Evolutionary conservation across 2,888 invertebrate species (phyloP), one percentile per base, ranked within the genome.

Genomic region (Erebia aethiops): DNA sequence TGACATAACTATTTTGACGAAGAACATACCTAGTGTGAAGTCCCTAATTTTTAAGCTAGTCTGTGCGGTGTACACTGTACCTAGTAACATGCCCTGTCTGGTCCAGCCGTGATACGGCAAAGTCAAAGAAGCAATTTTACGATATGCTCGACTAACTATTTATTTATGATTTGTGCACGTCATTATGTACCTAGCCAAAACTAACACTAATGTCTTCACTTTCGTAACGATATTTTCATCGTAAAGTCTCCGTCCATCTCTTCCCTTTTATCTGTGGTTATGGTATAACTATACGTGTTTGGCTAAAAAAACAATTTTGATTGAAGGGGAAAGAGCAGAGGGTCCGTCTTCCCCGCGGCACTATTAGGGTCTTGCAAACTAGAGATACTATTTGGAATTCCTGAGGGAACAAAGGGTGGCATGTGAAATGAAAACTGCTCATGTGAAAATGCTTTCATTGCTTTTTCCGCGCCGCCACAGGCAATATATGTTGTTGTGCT

Each of bases 371-470:
- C 83, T 79, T 76, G 79, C 76, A 75, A 77, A 77, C 77, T 88
- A 87, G 86, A 90, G 89, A 90, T 90, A 90, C 86, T 86, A 85
- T 90, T 91, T 83, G 86, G 85, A 86, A 91, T 92, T 91, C 91
- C 92, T 88, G 74, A 81, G 92, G 91, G 92, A 87, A 84, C 82
- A 81, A 82, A 85, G 85, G 89, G 88, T 87, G 81, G 85, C 81
- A 81, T 81, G 85, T 82, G 87, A 88, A 90, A 91, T 90, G 90
- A 88, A 88, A 90, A 90, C 89, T 90, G 84, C 84, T 88, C 90
- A 90, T 90, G 91, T 91, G 91, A 90, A 91, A 92, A 90, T 87
- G 90, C 89, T 91, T 91, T 90, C 89, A 89, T 90, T 90, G 92
- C 90, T 88, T 91, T 91, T 92, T 88, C 87, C 90, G 89, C 90